These are phyloP conservation scores for Oncopodura yosiiana DNA, from an alignment of 1,140 invertebrate species.

Conservation along the genomic window DNA sequence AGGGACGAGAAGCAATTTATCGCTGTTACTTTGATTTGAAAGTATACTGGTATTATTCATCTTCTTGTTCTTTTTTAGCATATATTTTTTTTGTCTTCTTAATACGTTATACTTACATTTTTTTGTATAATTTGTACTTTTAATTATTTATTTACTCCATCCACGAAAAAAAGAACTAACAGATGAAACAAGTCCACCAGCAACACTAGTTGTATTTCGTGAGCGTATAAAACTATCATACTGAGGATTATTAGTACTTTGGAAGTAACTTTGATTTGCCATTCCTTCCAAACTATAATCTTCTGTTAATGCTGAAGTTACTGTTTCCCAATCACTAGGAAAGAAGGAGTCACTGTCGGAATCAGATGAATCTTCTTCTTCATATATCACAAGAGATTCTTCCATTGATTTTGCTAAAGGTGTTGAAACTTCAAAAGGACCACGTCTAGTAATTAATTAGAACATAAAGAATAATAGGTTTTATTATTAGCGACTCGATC, in stretches of 20 bases:
- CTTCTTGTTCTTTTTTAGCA: background rate
- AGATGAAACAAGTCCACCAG: constrained; percentile 29
- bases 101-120: no score
- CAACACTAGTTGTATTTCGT: constrained; percentile 10
- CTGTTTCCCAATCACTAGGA: constrained; percentile 34
- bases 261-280: constrained; percentile 25
- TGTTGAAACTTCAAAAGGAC: constrained; percentile 49
- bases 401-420: constrained; percentile 48
- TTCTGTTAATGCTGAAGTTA: constrained; percentile 24
- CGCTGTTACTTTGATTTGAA: no score
- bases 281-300: constrained; percentile 27
- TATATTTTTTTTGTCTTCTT: background rate
- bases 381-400: constrained; percentile 39
- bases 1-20: no score
- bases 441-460: constrained; percentile 42
- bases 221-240: constrained; percentile 30
- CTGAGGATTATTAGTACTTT: constrained; percentile 12
- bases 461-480: constrained; percentile 16
- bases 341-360: constrained; percentile 27
- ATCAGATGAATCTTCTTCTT: constrained; percentile 32
- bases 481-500: constrained; percentile 1
- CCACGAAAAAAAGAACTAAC: constrained; percentile 34
- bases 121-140: no score
- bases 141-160: constrained; percentile 22
- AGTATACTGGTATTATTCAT: no score